Evolutionary conservation across 2,888 invertebrate species (phyloP), one percentile per base, ranked within the genome.

Genomic region (Hirtodrosophila alboralis): DNA sequence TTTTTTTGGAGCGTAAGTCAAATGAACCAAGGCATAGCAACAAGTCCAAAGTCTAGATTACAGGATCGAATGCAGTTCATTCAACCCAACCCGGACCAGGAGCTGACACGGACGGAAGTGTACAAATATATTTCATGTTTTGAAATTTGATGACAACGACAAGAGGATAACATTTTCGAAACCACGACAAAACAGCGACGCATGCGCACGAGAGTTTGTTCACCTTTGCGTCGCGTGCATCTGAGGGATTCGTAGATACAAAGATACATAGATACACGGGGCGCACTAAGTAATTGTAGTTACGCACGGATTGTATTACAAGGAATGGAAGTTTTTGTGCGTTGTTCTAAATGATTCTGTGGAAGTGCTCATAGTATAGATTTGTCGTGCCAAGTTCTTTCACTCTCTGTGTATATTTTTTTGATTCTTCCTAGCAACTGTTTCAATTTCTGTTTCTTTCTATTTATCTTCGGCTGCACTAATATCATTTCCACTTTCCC

Each of bases 281-380:
- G 30, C 38, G 49, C 44, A 69, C 75, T 75, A 61, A 79, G 76
- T 75, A 75, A 79, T 75, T 77, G 68, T 59, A 75, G 80, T 79
- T 79, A 83, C 80, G 85, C 81, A 84, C 77, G 81, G 80, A 85
- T 81, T 85, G 77, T 84, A 58, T 85, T 83, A 85, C 85, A 81
- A 31, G 62, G 27, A 36, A 43, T 51, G 33, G 44, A 9, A 30
- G n/a, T n/a, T 53, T 66, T 51, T 34, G 47, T 33, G 28, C 16
- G 18, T 5, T 18, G 18, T 18, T 18, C 18, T 60, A 28, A 61
- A 72, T 47, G 75, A 54, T 63, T 67, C 63, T 23, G 31, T 67
- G 73, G 57, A 67, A 61, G 36, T 57, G 54, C 34, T 43, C 30
- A 12, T 9, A 34, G 33, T 23, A 53, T 13, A 31, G 52, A 41